Conservation (phyloP, 2,888 invertebrate species). For the Parnassius orleans region DNA sequence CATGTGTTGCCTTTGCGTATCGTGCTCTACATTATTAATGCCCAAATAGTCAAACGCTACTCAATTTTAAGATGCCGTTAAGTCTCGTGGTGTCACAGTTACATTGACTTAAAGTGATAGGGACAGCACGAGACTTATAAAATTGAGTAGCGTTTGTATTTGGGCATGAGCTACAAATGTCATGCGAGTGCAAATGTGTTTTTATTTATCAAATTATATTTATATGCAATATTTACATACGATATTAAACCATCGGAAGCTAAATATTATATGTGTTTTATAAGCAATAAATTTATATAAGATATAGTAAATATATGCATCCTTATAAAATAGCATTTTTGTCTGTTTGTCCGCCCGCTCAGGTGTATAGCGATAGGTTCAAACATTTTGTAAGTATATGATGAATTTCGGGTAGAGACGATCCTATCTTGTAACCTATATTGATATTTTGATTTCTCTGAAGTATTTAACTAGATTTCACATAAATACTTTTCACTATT, state of each 20-base stretch:
- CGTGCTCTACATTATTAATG: not conserved
- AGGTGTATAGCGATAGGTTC: conserved; percentile 70
- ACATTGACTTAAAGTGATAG: too few relatives aligned
- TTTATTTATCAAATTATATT: not conserved
- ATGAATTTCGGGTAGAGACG: conserved; percentile 44
- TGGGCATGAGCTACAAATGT: not conserved
- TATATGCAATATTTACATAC: not conserved
- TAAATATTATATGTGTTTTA: conserved; percentile 15
- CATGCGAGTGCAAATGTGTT: not conserved
- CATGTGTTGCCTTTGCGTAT: conserved; percentile 16
- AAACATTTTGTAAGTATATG: conserved; percentile 64
- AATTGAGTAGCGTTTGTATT: too few relatives aligned
- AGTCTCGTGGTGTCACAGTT: too few relatives aligned
- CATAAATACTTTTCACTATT: conserved; percentile 12
- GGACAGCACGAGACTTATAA: too few relatives aligned
- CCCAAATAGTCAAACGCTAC: too few relatives aligned
- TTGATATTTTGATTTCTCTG: conserved; percentile 12
- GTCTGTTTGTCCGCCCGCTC: conserved; percentile 67
- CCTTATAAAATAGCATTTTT: conserved; percentile 56
- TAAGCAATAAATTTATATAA: conserved; percentile 31
- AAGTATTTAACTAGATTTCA: conserved; percentile 20
- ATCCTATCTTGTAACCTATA: conserved; percentile 33
- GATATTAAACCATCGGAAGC: not conserved
- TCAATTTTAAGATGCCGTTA: too few relatives aligned
- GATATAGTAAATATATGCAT: conserved; percentile 39